Base-by-base conservation (phyloP, 1,140 invertebrate species). In the Drosophila truncata region DNA sequence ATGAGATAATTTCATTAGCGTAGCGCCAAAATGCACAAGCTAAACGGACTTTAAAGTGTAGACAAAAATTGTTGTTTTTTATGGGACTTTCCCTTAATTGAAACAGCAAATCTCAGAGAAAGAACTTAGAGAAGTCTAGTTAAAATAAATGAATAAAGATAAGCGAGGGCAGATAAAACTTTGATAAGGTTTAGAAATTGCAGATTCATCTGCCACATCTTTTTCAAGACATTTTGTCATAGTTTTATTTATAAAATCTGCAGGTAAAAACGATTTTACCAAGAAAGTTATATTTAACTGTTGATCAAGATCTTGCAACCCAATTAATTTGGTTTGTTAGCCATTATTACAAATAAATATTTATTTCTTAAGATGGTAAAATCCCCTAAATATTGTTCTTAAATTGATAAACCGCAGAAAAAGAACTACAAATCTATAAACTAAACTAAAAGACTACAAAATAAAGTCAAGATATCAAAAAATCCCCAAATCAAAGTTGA, bases 1-100 rank as follows among this genome's bases (percentile, higher is more conserved):
- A 84, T 42, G 10, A 79, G 75, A 37, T 64, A 70, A 79, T 71
- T 78, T 79, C 75, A 79, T 79, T 79, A 79, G 76, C 76, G 42
- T 61, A 71, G 42, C 75, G 76, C 44, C 65, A 78, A 78, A 72
- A 72, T 73, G 58, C 65, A 60, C 65, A 62, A 78, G 75, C 57
- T 39, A 62, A 61, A 39, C 49, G 55, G 18, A 69, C 49, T 47
- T 76, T 42, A 25, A 61, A 41, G 18, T 52, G 52, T 33, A 33
- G 27, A 44, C 16, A 23, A 20, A n/a, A 25, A 59, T 39, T 5
- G 16, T 16, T 33, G 31, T 59, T 60, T 46, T 39, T 71, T 35
- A 4, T n/a, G 52, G 57, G 67, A 41, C 52, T 41, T 72, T 50
- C 44, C 66, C 54, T 37, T 42, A 71, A 60, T 72, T 71, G 52